Conservation (phyloP, 2,888 invertebrate genomes). For the Agonopterix arenella region DNA sequence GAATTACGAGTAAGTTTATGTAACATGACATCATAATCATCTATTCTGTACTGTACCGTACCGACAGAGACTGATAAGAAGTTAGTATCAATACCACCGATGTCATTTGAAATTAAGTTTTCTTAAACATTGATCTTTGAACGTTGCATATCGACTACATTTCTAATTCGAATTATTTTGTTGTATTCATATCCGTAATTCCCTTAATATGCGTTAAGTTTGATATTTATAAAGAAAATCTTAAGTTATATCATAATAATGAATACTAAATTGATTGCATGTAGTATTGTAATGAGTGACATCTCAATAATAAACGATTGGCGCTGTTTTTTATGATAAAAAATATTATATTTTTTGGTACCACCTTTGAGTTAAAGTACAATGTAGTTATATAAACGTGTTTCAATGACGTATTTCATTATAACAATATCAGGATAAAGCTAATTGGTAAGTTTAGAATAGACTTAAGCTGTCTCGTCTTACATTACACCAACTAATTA, state of each 20-base stretch:
- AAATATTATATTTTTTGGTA: slow-evolving; percentile 67
- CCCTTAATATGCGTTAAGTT: slow-evolving; percentile 61
- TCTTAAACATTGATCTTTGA: slow-evolving; percentile 59
- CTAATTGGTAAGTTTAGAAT: slow-evolving; percentile 56
- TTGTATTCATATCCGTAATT: slow-evolving; percentile 66
- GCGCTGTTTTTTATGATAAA: slow-evolving; percentile 52
- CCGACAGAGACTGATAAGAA: slow-evolving; percentile 53
- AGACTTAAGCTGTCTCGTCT: slow-evolving; percentile 68
- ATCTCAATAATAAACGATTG: slow-evolving; percentile 61
- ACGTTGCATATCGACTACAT: slow-evolving; percentile 76
- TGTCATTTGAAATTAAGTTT: slow-evolving; percentile 59
- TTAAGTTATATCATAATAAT: slow-evolving; percentile 61
- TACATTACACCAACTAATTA: slow-evolving; percentile 58
- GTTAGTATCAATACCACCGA: slow-evolving; percentile 65
- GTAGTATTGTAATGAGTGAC: slow-evolving; percentile 60
- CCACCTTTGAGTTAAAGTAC: slow-evolving; percentile 76
- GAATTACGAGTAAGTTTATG: slow-evolving; percentile 17
- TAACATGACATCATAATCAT: slow-evolving; percentile 37
- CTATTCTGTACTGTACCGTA: slow-evolving; percentile 2
- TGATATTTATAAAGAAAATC: slow-evolving; percentile 42
- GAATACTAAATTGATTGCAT: slow-evolving; percentile 53
- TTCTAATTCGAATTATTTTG: slow-evolving; percentile 70
- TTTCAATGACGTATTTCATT: slow-evolving; percentile 63
- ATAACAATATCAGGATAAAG: slow-evolving; percentile 62
- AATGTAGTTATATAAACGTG: slow-evolving; percentile 66